Evolutionary conservation across 2,888 invertebrate genomes (phyloP), one percentile per base, ranked within the genome.

Genomic region (Caenorhabditis plicata): DNA sequence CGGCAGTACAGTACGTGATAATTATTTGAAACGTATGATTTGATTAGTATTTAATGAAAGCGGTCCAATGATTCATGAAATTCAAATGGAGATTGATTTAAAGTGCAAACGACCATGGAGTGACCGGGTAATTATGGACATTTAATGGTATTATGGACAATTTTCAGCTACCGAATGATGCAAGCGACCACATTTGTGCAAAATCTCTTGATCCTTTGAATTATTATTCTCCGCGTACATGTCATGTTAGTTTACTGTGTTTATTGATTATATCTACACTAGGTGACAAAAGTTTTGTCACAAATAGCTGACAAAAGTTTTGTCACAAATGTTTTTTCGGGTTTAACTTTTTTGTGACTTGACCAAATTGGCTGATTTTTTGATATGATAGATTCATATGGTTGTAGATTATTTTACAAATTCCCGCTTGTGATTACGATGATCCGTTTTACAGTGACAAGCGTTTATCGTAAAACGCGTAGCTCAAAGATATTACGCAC

Each of bases 171-270:
- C 78, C 78, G 1, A 46, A 56, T 2, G 54, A 73, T 11, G 67
- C 69, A 4, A 55, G 53, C 13, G 79, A 79, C 46, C 71, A 71
- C 40, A 27, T 79, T 2, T 79, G 79, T 48, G 79, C 76, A 1
- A 80, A 71, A 7, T 75, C 77, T 1, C 40, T 69, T 27, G 66
- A 75, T 39, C 68, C 64, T 4, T 53, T 41, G 1, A 67, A 78
- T 43, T 72, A 69, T 25, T 62, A 52, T 11, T 68, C 76, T 3
- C 67, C 71, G 2, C 35, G 79, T 32, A 78, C 75, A 19, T 79
- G 79, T 39, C 77, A 76, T 53, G 74, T 74, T 15, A 44, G 48
- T 35, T 1, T 4, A 23, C 17, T 27, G 13, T 22, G 4, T 15
- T 11, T 8, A 15, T n/a, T 15, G 26, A 5, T 26, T 35, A 26